A percentile compares a stretch with the other conserved stretches of the same genome.
Conservation (phyloP, 2,113 vertebrate species). For the Chrysemys picta region DNA sequence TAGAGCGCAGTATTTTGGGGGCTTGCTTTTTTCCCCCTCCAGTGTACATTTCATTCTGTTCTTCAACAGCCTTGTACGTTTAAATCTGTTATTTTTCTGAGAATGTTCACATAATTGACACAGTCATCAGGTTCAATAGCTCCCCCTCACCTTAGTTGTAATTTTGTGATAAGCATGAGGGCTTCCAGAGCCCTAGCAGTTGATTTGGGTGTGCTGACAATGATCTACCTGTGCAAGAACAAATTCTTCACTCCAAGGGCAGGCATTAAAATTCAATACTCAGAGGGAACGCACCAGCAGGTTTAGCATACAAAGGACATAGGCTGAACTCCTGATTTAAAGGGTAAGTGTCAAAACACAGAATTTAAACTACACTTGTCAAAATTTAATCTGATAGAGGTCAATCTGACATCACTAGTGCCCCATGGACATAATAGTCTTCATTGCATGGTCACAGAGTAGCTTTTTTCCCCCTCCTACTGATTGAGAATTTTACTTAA, state of each 20-base stretch:
- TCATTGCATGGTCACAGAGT: neutral
- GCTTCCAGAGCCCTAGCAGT: constrained; percentile 22
- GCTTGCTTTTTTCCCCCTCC: neutral
- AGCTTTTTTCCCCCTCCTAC: neutral
- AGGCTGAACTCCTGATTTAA: constrained; percentile 3
- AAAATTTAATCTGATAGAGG: constrained; percentile 23
- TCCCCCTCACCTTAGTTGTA: constrained; percentile 36
- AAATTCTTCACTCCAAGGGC: constrained; percentile 33
- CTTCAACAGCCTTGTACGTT: neutral
- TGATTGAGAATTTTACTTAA: constrained; percentile 11
- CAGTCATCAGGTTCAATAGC: neutral
- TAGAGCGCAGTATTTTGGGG: neutral
- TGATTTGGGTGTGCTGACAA: constrained; percentile 35
- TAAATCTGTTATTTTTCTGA: neutral
- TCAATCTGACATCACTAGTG: neutral
- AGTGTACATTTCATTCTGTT: neutral
- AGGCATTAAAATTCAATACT: neutral
- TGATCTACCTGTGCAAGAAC: neutral
- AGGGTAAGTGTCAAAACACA: neutral
- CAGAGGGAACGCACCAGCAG: neutral
- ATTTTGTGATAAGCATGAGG: constrained; percentile 19
- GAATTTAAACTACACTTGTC: constrained; percentile 36
- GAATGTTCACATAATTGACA: neutral
- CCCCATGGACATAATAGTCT: neutral
- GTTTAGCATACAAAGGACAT: constrained; percentile 25